Evolutionary conservation across 2,113 vertebrate species (phyloP), one percentile per base, ranked within the genome.

Genomic region (Macrotis lagotis): DNA sequence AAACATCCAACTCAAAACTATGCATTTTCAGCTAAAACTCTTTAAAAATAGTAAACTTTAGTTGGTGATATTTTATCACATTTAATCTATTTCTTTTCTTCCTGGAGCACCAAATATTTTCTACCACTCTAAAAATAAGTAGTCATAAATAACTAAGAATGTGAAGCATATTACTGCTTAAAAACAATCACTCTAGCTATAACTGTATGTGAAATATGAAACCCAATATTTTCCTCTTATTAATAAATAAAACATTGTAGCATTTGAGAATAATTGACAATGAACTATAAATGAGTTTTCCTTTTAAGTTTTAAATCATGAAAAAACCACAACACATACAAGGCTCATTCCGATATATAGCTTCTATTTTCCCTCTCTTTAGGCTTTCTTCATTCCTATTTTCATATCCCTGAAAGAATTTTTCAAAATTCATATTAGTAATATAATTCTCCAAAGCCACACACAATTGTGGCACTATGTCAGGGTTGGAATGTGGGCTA

Each of bases 201-300:
- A 48, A 91, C 96, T 97, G 94, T 92, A 95, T 98, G 25, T 92
- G 83, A 98, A 98, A 96, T 92, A 97, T 44, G 91, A 97, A 97
- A 97, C 94, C 83, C 92, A 90, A 51, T 94, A 94, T 96, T 97
- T 95, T 97, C 44, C 66, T 91, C 90, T 96, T 95, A 94, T 96
- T 98, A 97, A 97, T 98, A 97, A 98, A 93, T 95, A 97, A 96
- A 95, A 93, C 31, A 96, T 88, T n/a, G 48, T 37, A 89, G 93
- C 90, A 94, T 51, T 59, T 94, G 89, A 93, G 93, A 96, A 47
- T 48, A 83, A 95, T 91, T 51, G 24, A 47, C 94, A 90, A 12
- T 91, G 44, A 95, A 66, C 88, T 92, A 95, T 51, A 96, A 95
- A 96, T 93, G 94, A 91, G 44, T 47, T 31, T 94, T 48, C 51